Evolutionary conservation across 2,888 invertebrate genomes (phyloP), one percentile per base, ranked within the genome.

Genomic region (Theretra japonica): DNA sequence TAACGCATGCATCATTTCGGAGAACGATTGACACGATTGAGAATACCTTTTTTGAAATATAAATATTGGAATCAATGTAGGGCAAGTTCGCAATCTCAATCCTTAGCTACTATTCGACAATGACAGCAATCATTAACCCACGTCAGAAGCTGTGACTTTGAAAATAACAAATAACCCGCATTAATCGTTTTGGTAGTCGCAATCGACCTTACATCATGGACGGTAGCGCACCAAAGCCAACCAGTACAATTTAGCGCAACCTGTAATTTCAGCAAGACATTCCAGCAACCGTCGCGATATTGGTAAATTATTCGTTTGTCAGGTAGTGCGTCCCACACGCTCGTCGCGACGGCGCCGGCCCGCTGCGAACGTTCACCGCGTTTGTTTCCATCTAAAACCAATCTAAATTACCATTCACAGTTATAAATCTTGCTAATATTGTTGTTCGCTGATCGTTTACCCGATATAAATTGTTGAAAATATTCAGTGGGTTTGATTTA

Each of bases 341-440:
- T 74, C 82, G 82, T 75, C 83, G 70, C 17, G 59, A 5, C 70
- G 74, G 77, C 84, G 81, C 83, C 77, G 75, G 73, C 75, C 75
- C 79, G 62, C 68, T 73, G 73, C 68, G 72, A 75, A 75, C 74
- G n/a, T 41, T 62, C 62, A 23, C 28, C 71, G 74, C 73, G 75
- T 78, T 75, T 75, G 80, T 75, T 80, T 78, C 68, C 75, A 79
- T 81, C 78, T 74, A 72, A 75, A 78, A 75, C 76, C 72, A 76
- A 79, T 81, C 77, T 73, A 75, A 80, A 79, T 72, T 75, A 73
- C 76, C 78, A 80, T 79, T 83, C 53, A 11, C 28, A 25, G 59
- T 73, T 68, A 74, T 75, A 75, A 75, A 71, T 73, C 65, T 71
- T 6, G 57, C 48, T 23, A 73, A 73, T 75, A 75, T 73, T 72